phyloP scores from a whole-genome alignment of 2,113 vertebrate species.

The Passer montanus region DNA sequence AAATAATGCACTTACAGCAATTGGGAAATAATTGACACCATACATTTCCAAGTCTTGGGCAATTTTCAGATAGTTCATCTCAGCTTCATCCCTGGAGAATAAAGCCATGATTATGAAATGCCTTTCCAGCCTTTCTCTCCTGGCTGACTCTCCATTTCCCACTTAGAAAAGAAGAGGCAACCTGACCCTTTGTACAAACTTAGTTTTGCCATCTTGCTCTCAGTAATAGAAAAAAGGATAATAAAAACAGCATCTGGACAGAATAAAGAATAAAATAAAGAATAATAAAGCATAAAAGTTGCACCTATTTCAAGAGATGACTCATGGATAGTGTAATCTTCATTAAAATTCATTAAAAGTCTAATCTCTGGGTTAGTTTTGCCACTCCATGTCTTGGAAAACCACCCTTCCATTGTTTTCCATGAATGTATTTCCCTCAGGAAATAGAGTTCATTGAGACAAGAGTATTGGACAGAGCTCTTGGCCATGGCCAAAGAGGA shows the following conservation, averaged over 20 bases:
- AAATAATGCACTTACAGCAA: conserved; percentile 80
- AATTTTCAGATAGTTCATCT: conserved; percentile 94
- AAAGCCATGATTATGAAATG: neutral
- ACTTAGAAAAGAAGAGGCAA: neutral
- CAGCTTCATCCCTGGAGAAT: conserved; percentile 86
- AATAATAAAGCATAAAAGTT: neutral
- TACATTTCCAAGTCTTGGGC: conserved; percentile 94
- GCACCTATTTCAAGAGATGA: neutral
- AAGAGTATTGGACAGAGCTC: neutral
- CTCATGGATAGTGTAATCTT: neutral
- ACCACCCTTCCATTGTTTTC: neutral
- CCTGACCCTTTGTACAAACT: neutral
- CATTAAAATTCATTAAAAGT: neutral
- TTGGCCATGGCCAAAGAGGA: neutral
- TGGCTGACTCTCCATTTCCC: neutral
- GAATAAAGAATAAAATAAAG: neutral
- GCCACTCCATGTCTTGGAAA: neutral
- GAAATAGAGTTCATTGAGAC: neutral
- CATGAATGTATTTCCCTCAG: neutral
- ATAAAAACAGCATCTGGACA: neutral
- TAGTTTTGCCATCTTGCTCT: neutral
- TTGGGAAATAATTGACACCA: conserved; percentile 91
- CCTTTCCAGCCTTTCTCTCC: neutral
- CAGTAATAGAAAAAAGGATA: neutral
- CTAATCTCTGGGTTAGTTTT: neutral